These are phyloP conservation scores for Setipinna tenuifilis DNA, from an alignment of 2,797 vertebrate genomes.

Conservation along the genomic window DNA sequence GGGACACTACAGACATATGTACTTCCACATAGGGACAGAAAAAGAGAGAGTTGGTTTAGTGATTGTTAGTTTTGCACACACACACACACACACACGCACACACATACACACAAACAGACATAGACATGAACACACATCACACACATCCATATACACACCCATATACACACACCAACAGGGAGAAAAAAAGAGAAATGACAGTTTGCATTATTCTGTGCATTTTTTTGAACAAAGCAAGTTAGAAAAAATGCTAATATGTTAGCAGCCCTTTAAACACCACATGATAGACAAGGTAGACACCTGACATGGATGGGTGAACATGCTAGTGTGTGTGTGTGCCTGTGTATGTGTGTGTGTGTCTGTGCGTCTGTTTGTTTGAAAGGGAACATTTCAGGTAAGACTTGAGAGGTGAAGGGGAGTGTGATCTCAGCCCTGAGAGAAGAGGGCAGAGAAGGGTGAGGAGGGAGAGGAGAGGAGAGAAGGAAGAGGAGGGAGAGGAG, in stretches of 20 bases:
- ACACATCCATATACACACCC: not conserved
- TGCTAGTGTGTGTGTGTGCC: not conserved
- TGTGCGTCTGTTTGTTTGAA: not conserved
- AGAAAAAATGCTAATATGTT: not conserved
- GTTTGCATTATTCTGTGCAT: not conserved
- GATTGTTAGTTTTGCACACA: too few species aligned
- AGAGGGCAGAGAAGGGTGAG: not conserved
- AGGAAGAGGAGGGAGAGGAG: not conserved
- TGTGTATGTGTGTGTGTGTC: not conserved
- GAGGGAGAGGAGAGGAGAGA: not conserved
- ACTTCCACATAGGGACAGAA: too few species aligned
- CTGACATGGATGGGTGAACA: too few species aligned
- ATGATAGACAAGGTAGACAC: not conserved
- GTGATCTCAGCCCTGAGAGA: not conserved
- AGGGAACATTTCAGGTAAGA: not conserved
- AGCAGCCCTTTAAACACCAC: not conserved
- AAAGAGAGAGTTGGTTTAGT: too few species aligned
- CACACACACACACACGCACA: too few species aligned
- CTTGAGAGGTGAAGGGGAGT: not conserved
- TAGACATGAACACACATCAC: not conserved
- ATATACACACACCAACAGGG: conserved; percentile 11
- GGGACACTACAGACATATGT: too few species aligned
- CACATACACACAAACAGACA: not conserved
- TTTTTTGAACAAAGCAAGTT: not conserved
- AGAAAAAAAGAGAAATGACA: conserved; percentile 25